Base-by-base conservation (phyloP, 1,140 invertebrate genomes). In the Agrilus planipennis region DNA sequence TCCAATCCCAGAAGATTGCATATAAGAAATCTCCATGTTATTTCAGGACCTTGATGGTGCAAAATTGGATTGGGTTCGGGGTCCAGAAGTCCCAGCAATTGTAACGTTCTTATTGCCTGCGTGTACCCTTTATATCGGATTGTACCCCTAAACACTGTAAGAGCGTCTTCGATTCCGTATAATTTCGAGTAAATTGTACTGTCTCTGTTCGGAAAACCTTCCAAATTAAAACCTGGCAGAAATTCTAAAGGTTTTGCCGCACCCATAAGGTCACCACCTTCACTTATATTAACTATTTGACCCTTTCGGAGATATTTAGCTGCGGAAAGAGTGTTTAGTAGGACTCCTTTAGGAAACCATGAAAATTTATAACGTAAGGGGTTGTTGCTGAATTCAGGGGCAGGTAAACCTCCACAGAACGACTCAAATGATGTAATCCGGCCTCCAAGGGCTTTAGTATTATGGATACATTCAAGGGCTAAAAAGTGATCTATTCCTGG, bases 351-450 rank as follows among this genome's bases (percentile, higher is more conserved):
- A 7, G 94, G 93, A 40, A 82, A 93, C 94, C 94, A 98, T 9
- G 88, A 95, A 61, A 99, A 99, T 62, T 98, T 99, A 65, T 99
- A 99, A 11, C 94, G 62, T 9, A 99, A 63, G 3, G 92, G 81
- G 65, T 98, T 97, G 52, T 85, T 81, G 2, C 93, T 95, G 54
- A 77, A 82, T 67, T 98, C 93, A 0, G 94, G 93, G 0, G 93
- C 90, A 1, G 94, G 94, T 19, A 98, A 62, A 21, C 85, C 96
- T 41, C 96, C 96, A 58, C 95, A 99, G 64, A 89, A 99, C 0
- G 91, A 96, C 0, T 94, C 76, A 61, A 97, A 99, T 1, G 91
- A 95, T 34, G 88, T 89, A 1, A 96, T 75, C 56, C 86, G 79
- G 15, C 85, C 76, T 10, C 37, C 42, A 81, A 58, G 19, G 10